phyloP scores from a whole-genome alignment of 1,140 invertebrate genomes.

The Drosophila willistoni region DNA sequence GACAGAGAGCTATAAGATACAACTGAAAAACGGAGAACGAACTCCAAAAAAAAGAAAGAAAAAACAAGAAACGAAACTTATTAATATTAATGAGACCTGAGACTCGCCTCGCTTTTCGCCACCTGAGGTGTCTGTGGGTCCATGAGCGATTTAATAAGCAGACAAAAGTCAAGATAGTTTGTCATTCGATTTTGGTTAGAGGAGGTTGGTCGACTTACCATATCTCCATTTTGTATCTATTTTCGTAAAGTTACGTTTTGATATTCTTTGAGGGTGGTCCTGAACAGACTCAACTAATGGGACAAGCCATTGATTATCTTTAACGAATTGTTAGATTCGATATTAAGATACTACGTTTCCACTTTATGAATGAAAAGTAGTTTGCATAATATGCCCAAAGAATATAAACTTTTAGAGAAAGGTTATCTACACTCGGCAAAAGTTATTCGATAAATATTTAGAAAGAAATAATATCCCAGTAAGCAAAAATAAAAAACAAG shows the following conservation, averaged over 20 bases:
- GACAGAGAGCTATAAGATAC: slow-evolving; percentile 22
- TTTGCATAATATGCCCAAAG: slow-evolving; percentile 9
- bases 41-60: no score
- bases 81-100: slow-evolving; percentile 78
- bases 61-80: slow-evolving; percentile 38
- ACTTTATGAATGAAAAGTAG: slow-evolving; percentile 18
- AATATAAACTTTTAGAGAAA: slow-evolving; percentile 6
- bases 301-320: slow-evolving; percentile 20
- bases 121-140: slow-evolving; percentile 62
- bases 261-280: slow-evolving; percentile 45
- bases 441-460: not conserved
- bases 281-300: slow-evolving; percentile 7
- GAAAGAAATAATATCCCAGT: no score
- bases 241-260: not conserved
- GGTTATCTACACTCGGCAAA: not conserved
- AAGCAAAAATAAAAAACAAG: no score
- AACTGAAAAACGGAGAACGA: not conserved
- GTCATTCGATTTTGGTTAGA: slow-evolving; percentile 34
- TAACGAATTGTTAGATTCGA: slow-evolving; percentile 28
- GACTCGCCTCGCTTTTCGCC: slow-evolving; percentile 51
- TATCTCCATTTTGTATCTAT: slow-evolving; percentile 42
- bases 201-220: slow-evolving; percentile 29
- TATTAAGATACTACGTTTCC: slow-evolving; percentile 17
- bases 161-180: slow-evolving; percentile 50
- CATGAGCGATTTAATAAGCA: slow-evolving; percentile 39